Base-by-base conservation (phyloP, 2,113 vertebrate genomes). In the Lepidothrix coronata region DNA sequence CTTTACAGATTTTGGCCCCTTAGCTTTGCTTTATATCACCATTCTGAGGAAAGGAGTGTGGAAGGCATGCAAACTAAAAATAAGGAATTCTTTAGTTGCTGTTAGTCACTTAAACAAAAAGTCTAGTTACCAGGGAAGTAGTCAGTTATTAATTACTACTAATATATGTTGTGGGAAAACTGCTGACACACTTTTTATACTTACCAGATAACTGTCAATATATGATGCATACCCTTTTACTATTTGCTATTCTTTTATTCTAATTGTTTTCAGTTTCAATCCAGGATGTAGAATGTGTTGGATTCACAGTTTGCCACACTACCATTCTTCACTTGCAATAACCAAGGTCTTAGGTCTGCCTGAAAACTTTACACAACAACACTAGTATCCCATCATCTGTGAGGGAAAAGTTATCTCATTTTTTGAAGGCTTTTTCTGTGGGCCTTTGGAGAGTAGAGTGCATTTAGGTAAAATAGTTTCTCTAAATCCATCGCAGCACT, bases 201-300 rank as follows among this genome's bases (percentile, higher is more conserved):
- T 89, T 95, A 49, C 58, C 96, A 96, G 90, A 94, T 82, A 93
- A 70, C 70, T 79, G 76, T 77, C 85, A 95, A 85, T 73, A 59
- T 73, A 43, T 25, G 6, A 44, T 78, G 8, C 14, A 15, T 52
- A 58, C 5, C 10, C 2, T 55, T 55, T 58, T 95, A 92, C 89
- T 93, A 88, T 94, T 96, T 92, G 77, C 62, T 96, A 70, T 95
- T 87, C 68, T 92, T 95, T 97, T 89, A 67, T 95, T 90, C 83
- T 94, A 80, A 96, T 91, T 96, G 55, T 66, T 96, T 97, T 90
- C 88, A 43, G 31, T 96, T 97, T 97, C 78, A 97, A 95, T 96
- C 61, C 67, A 85, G 90, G 79, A 81, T 85, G 19, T 24, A 68
- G 14, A 28, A 4, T 82, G 9, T 49, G 5, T 41, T 57, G 22